Evolutionary conservation across 2,797 vertebrate genomes (phyloP), one percentile per base, ranked within the genome.

Genomic region (Cossypha dichroa): DNA sequence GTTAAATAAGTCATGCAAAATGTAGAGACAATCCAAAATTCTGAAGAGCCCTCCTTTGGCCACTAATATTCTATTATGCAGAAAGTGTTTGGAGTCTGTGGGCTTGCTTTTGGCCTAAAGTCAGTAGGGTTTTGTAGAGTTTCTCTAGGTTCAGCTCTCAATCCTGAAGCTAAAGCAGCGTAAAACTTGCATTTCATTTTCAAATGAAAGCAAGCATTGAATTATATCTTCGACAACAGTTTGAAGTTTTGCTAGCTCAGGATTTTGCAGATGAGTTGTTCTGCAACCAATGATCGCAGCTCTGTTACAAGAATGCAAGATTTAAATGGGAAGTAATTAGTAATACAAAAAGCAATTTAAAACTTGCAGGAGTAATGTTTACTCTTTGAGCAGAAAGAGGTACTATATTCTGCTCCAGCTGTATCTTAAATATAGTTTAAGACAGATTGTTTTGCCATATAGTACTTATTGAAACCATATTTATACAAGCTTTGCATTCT

Each of bases 191-290:
- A 7, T 46, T 91, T 73, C 1, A 33, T 76, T 87, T 93, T 62
- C 56, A 74, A 93, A 70, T 70, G 6, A 77, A 91, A 88, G n/a
- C 40, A 80, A 74, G 49, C 49, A 77, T 31, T 77, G 45, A 85
- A 88, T 72, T 91, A 33, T n/a, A 75, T 94, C 84, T 88, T 87
- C n/a, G 75, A 90, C 64, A 94, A 62, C 70, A 41, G 81, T 36
- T 80, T 85, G 63, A 93, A 95, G 83, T 88, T 93, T 75, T 75
- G 79, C 86, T 64, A 88, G 73, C 69, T 96, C 86, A 86, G 92
- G 88, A 81, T 84, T 96, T 93, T 90, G 82, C 85, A 94, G 75
- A 94, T 68, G 34, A 94, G 75, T 88, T 87, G 60, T 75, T 88
- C 85, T 83, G 64, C 75, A 60, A 67, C 15, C 49, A 56, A 63